Evolutionary conservation across 2,888 invertebrate genomes (phyloP), one percentile per base, ranked within the genome.

Genomic region (Orthosia incerta): DNA sequence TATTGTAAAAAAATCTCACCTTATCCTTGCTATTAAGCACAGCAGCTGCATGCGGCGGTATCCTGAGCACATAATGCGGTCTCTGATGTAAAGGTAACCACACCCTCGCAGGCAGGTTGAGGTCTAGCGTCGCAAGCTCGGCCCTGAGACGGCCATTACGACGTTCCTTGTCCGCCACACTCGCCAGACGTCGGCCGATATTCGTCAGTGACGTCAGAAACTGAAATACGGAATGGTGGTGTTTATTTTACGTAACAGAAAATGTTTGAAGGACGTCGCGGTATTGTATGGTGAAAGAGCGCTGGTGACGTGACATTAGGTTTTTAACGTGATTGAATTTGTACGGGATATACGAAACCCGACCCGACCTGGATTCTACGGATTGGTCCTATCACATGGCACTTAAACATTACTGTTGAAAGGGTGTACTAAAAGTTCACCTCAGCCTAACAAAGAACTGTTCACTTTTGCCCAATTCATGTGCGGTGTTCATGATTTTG

Each of bases 21-120:
- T 99, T 99, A 93, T 99, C 99, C 96, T 99, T 99, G 86, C 99
- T 99, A 95, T 99, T 99, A 83, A 99, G 97, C 70, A 99, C 99
- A 67, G 99, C 99, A 79, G 99, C 99, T 83, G 99, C 99, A 90
- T 99, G 99, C 76, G 99, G 99, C 59, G 99, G 99, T 95, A 99
- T 99, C 94, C 99, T 97, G 64, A 99, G 98, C 88, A 99, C 98
- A 91, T 99, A 98, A 96, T 99, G 99, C 66, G 98, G 98, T 86
- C 97, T 97, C 85, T 98, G 98, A 93, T 99, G 98, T 62, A 99
- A 97, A 18, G 99, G 99, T 87, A 99, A 97, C 99, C 99, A 99
- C 78, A 99, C 99, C 75, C 99, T 97, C 16, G 99, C 99, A 18
- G 99, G 99, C 78, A 99, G 97, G 97, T 99, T 99, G 85, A 99